A percentile compares a stretch with the other conserved stretches of the same genome.
phyloP scores from a whole-genome alignment of 1,140 invertebrate genomes.

The Mesaphorura yosii region DNA sequence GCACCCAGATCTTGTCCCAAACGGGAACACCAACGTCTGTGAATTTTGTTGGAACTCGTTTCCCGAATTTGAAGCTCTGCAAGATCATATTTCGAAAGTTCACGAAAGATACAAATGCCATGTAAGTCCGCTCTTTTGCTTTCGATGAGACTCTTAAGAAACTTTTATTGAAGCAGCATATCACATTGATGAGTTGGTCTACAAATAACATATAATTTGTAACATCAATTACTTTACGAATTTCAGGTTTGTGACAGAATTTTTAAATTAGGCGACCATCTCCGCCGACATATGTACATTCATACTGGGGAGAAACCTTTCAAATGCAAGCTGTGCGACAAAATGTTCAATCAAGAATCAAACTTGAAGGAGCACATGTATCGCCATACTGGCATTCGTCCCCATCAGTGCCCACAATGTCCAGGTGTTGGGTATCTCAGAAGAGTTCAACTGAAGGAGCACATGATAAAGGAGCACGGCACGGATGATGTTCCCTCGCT shows the following conservation, averaged over 20 bases:
- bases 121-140: conserved; percentile 6
- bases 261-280: conserved; percentile 42
- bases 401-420: conserved; percentile 22
- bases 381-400: conserved; percentile 21
- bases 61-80: conserved; percentile 9
- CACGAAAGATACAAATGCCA: conserved; percentile 27
- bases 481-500: conserved; percentile 17
- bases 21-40: conserved; percentile 17
- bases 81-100: conserved; percentile 11
- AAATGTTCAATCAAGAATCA: conserved; percentile 47
- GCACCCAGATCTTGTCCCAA: conserved; percentile 10
- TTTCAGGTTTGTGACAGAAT: conserved; percentile 15
- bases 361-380: conserved; percentile 36
- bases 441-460: conserved; percentile 23
- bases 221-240: too few species aligned
- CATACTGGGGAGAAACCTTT: conserved; percentile 74
- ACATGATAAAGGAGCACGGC: conserved; percentile 25
- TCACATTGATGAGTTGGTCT: too few species aligned
- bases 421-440: conserved; percentile 17
- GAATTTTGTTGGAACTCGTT: conserved; percentile 24
- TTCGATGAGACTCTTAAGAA: background rate
- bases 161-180: too few species aligned
- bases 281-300: conserved; percentile 60
- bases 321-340: conserved; percentile 55
- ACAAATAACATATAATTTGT: too few species aligned